Percentiles rank a stretch among this genome's conserved stretches.
phyloP scores from a whole-genome alignment of 2,113 vertebrate species.

The Gymnocephalus cernua region DNA sequence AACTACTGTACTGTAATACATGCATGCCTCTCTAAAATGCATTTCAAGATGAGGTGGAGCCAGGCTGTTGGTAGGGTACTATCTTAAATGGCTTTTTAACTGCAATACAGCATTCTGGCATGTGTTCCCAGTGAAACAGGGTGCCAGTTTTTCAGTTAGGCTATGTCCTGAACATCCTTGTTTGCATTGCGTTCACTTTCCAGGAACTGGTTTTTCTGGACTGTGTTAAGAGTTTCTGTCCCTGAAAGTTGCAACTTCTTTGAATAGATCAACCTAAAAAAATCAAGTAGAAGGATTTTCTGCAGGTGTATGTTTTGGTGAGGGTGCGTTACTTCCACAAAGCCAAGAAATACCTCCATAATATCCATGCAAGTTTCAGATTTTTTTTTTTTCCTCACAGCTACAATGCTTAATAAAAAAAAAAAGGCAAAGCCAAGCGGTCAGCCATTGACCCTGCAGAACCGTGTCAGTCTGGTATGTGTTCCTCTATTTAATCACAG shows the following conservation, averaged over 20 bases:
- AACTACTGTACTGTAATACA: not conserved
- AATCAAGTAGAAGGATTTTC: slow-evolving; percentile 19
- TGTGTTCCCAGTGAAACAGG: slow-evolving; percentile 23
- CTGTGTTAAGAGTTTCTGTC: not conserved
- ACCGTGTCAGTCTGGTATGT: slow-evolving; percentile 63
- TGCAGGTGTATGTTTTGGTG: slow-evolving; percentile 38
- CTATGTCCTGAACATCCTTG: not conserved
- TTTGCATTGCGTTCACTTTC: not conserved
- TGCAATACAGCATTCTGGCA: not conserved
- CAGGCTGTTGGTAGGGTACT: slow-evolving; percentile 4
- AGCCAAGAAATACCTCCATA: slow-evolving; percentile 40
- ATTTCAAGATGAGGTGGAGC: slow-evolving; percentile 28
- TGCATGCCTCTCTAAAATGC: not conserved
- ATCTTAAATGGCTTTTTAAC: slow-evolving; percentile 15
- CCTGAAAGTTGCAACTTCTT: slow-evolving; percentile 27
- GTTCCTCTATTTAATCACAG: slow-evolving; percentile 48
- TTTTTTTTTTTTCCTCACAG: slow-evolving; percentile 18
- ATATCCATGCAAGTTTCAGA: slow-evolving; percentile 23
- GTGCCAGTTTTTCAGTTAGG: slow-evolving; percentile 24
- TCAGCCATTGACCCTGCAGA: slow-evolving; percentile 35
- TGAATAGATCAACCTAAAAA: slow-evolving; percentile 11
- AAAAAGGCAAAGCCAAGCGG: slow-evolving; percentile 35
- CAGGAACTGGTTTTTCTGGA: slow-evolving; percentile 61
- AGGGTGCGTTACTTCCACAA: slow-evolving; percentile 12
- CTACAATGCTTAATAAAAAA: slow-evolving; percentile 33